Conservation (phyloP, 2,888 invertebrate species). For the Autographa gamma region DNA sequence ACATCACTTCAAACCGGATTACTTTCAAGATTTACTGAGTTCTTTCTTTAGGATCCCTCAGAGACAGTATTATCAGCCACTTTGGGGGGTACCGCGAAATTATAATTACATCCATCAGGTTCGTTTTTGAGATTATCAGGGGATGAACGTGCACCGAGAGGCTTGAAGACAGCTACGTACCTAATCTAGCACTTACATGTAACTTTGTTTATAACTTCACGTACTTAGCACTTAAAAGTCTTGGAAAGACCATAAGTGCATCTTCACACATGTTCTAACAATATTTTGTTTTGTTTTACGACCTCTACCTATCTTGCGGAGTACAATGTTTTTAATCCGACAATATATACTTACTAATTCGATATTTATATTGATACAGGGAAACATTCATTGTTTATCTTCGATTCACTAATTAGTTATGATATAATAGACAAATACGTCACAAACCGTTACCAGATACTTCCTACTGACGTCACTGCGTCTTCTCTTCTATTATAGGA, state of each 20-base stretch:
- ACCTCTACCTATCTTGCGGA: too few relatives aligned
- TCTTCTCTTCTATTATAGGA: not conserved
- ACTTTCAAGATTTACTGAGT: constrained; percentile 67
- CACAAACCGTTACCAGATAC: not conserved
- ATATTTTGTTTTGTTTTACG: too few relatives aligned
- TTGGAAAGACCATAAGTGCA: not conserved
- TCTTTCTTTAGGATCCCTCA: constrained; percentile 66
- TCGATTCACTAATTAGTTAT: not conserved
- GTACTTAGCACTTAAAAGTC: constrained; percentile 12
- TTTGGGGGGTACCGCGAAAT: constrained; percentile 58
- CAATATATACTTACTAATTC: too few relatives aligned
- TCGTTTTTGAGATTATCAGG: constrained; percentile 58
- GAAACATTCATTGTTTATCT: not conserved
- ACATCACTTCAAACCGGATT: constrained; percentile 49
- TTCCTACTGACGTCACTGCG: not conserved
- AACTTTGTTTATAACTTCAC: constrained; percentile 17
- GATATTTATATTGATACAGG: not conserved
- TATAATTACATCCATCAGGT: constrained; percentile 68
- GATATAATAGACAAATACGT: constrained; percentile 1
- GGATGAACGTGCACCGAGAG: constrained; percentile 62
- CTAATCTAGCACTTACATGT: constrained; percentile 30
- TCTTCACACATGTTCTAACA: constrained; percentile 29
- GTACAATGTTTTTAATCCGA: too few relatives aligned
- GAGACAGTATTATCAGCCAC: constrained; percentile 53
- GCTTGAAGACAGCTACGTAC: constrained; percentile 66